These are phyloP conservation scores for Oreotrochilus melanogaster DNA, from an alignment of 2,113 vertebrate species.

Conservation along the genomic window DNA sequence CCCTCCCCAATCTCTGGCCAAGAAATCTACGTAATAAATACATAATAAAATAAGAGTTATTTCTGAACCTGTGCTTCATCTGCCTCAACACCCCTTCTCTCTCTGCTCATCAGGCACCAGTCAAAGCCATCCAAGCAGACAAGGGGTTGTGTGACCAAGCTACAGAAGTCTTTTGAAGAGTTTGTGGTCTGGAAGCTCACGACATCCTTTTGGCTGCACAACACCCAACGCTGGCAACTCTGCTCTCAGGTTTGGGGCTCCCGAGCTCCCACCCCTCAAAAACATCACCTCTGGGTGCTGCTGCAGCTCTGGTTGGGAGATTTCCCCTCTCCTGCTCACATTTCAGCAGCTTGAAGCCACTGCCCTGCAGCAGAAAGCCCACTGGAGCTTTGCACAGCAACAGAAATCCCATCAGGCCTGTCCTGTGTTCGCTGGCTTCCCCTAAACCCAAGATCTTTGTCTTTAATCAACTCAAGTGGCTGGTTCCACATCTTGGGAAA, in stretches of 20 bases:
- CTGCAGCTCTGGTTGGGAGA: not conserved
- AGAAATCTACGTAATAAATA: not conserved
- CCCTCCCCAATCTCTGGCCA: not conserved
- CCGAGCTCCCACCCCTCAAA: not conserved
- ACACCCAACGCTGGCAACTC: not conserved
- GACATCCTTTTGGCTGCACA: not conserved
- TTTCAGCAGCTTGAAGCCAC: not conserved
- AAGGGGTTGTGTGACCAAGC: not conserved
- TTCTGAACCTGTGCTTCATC: not conserved
- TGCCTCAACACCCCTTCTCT: not conserved
- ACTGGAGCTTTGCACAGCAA: not conserved
- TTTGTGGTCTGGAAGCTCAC: not conserved
- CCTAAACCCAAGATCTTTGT: not conserved
- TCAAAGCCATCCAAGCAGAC: not conserved
- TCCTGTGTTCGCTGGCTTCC: not conserved
- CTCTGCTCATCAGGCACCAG: not conserved
- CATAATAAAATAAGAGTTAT: rapidly evolving
- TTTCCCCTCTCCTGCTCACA: not conserved
- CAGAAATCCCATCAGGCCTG: not conserved
- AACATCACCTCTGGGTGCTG: not conserved
- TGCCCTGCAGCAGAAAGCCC: not conserved
- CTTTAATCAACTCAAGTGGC: not conserved
- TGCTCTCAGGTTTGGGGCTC: not conserved
- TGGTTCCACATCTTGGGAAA: not conserved
- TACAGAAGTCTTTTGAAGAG: rapidly evolving